Evolutionary conservation across 2,797 vertebrate species (phyloP), one percentile per base, ranked within the genome.

Genomic region (Chelon auratus): DNA sequence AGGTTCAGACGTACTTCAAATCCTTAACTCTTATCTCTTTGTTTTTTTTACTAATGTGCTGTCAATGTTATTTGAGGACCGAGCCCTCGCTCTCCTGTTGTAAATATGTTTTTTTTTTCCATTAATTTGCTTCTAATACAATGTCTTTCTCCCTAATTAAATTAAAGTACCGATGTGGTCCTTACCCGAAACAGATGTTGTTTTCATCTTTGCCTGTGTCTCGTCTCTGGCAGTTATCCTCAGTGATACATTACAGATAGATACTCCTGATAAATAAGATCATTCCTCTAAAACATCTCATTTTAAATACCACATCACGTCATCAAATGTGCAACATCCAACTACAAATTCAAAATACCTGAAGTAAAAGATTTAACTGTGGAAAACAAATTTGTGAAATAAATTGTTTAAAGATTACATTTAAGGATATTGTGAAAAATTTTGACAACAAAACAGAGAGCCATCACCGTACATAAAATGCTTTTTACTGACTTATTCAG

Each of bases 61-160:
- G 69, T 93, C 77, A 30, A 50, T 82, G 84, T 91, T 69, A 37
- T 80, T 26, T 72, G 77, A 85, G 83, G 83, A 75, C 75, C 1
- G 22, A 79, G 65, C 78, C 80, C 85, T 85, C 65, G 36, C 30
- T 33, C 30, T 33, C 30, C 30, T 33, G 30, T 42, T 94, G 93
- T 95, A 94, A 89, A 94, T 94, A 94, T 33, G 7, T 72, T 81
- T 89, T 89, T 89, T 89, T 22, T 26, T 84, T 92, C 85, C 91
- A 93, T 94, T 73, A 92, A 93, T 91, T 92, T 75, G 93, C 93
- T 94, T 93, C 68, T 81, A 84, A 87, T 82, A 82, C 89, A 61
- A 76, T 79, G 80, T 88, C 75, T 87, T 75, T 85, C 87, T 67
- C 69, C 69, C 87, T 39, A 60, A 92, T 91, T 93, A 94, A 94